These are phyloP conservation scores for Tupaia chinensis DNA, from an alignment of 2,113 vertebrate species.

Conservation along the genomic window DNA sequence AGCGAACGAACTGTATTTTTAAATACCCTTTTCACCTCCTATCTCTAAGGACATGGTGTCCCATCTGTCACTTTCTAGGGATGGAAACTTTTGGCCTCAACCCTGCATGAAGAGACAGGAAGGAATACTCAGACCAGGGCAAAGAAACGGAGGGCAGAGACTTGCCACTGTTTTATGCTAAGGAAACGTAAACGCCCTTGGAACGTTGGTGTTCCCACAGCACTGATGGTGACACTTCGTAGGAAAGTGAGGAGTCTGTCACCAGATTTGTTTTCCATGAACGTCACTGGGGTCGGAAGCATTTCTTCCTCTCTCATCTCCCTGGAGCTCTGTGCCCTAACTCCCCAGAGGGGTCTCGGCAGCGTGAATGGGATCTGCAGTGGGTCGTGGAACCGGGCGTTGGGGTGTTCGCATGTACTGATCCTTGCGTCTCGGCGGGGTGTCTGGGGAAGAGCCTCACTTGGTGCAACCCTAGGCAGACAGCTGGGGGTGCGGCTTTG, in stretches of 20 bases:
- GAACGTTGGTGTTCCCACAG: background rate
- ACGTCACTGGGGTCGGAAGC: background rate
- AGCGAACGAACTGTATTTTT: background rate
- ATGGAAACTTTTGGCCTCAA: background rate
- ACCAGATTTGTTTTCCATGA: background rate
- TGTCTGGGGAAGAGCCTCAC: background rate
- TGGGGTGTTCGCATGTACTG: constrained; percentile 23
- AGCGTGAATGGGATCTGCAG: fast-evolving
- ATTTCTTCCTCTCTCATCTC: background rate
- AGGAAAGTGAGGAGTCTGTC: background rate
- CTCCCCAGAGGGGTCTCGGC: background rate
- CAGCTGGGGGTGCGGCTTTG: background rate
- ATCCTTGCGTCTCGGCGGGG: constrained; percentile 2
- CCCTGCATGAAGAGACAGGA: background rate
- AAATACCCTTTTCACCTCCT: background rate
- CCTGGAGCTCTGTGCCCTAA: background rate
- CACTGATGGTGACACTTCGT: background rate
- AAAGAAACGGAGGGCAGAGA: background rate
- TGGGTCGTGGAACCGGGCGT: background rate
- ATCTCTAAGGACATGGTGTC: background rate
- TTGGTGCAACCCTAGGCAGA: background rate
- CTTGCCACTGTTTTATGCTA: background rate
- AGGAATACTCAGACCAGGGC: background rate
- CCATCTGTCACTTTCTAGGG: background rate
- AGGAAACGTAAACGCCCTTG: background rate